Evolutionary conservation across 1,140 invertebrate species (phyloP).

Genomic region (Subanguina moxae): DNA sequence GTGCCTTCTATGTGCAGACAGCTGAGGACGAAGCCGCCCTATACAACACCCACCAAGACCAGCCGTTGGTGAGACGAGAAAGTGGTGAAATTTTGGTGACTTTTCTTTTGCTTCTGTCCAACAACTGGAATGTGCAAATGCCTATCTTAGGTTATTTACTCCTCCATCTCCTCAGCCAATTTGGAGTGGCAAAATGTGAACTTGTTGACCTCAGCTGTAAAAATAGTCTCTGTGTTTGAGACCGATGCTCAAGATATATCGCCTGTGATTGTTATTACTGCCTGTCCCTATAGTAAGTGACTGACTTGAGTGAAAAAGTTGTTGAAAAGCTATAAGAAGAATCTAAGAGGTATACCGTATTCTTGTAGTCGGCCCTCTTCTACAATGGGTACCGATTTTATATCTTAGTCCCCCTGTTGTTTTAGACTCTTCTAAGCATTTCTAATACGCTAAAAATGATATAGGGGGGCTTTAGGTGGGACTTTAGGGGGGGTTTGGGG

Average conservation of each 20-base stretch:
- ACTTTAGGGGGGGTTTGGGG: too few relatives aligned
- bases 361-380: too few relatives aligned
- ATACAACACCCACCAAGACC: neutral
- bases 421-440: too few relatives aligned
- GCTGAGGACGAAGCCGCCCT: constrained; percentile 24
- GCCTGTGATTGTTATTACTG: constrained; percentile 43
- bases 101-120: constrained; percentile 3
- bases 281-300: constrained; percentile 39
- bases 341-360: too few relatives aligned
- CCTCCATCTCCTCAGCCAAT: constrained; percentile 41
- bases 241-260: constrained; percentile 22
- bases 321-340: too few relatives aligned
- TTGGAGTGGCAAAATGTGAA: constrained; percentile 45
- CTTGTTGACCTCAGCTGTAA: constrained; percentile 29
- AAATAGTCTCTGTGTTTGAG: constrained; percentile 38
- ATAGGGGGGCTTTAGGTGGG: too few relatives aligned
- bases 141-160: constrained; percentile 36
- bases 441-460: too few relatives aligned
- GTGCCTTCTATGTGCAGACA: constrained; percentile 26
- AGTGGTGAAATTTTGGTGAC: constrained; percentile 32
- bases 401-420: too few relatives aligned
- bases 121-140: constrained; percentile 4
- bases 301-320: too few relatives aligned
- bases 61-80: constrained; percentile 7
- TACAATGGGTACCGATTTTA: too few relatives aligned